phyloP scores from a whole-genome alignment of 1,140 invertebrate genomes.

The Zaprionus inermis region DNA sequence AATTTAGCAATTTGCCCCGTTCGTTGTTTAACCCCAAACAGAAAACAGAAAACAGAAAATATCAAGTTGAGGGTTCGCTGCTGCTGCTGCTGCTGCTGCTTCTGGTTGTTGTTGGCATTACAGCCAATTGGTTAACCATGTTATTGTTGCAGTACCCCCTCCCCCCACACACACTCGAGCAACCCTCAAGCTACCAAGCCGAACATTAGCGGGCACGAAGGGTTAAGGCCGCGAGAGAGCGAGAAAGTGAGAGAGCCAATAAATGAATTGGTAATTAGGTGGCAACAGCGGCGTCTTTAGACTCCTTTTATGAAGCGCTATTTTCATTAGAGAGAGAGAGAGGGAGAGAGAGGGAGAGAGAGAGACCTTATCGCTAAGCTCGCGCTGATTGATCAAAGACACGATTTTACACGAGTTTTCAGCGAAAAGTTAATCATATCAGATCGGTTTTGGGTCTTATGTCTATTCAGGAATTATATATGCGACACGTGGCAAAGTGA shows the following conservation, averaged over 20 bases:
- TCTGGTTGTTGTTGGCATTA: constrained; percentile 25
- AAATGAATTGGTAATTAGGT: constrained; percentile 33
- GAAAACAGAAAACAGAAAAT: constrained; percentile 20
- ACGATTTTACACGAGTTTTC: not conserved
- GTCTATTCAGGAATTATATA: not conserved
- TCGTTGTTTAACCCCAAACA: constrained; percentile 38
- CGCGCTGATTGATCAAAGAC: not conserved
- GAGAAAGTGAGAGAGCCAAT: not conserved
- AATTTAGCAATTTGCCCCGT: constrained; percentile 45
- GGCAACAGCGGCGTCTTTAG: constrained; percentile 7
- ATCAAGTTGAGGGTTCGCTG: constrained; percentile 21
- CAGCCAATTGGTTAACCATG: constrained; percentile 8
- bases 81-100: constrained; percentile 2
- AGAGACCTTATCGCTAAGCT: not conserved
- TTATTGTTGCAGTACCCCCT: not conserved
- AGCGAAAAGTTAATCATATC: constrained; percentile 1
- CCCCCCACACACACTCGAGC: not conserved
- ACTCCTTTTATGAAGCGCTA: not conserved
- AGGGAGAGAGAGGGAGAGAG: no score
- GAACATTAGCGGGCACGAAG: not conserved
- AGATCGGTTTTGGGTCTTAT: not conserved
- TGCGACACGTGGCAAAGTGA: not conserved
- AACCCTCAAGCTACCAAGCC: not conserved
- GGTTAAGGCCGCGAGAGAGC: not conserved
- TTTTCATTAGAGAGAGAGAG: not conserved